A percentile compares a stretch with the other conserved stretches of the same genome.
Evolutionary conservation across 1,140 invertebrate species (phyloP).

Genomic region (Popillia japonica): DNA sequence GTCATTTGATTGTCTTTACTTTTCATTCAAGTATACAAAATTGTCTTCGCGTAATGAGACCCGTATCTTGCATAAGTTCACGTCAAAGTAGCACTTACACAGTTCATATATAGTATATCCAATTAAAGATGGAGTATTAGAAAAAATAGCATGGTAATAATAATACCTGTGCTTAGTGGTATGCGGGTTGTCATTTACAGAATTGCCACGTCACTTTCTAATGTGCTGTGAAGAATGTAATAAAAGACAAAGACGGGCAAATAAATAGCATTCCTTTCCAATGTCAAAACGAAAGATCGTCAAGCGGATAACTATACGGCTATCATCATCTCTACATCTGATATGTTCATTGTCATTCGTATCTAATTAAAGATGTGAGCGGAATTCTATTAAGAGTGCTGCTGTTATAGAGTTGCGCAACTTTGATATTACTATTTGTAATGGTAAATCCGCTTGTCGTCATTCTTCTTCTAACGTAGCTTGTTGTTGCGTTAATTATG

Average conservation of each 20-base stretch:
- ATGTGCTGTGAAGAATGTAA: background rate
- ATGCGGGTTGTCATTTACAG: background rate
- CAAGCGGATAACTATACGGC: background rate
- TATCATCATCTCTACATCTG: background rate
- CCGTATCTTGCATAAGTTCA: too few relatives aligned
- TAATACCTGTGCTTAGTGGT: background rate
- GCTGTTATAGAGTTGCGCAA: background rate
- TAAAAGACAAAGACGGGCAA: background rate
- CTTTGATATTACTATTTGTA: conserved; percentile 6
- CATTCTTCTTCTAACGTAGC: background rate
- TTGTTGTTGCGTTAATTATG: background rate
- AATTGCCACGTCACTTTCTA: background rate
- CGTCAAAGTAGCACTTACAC: too few relatives aligned
- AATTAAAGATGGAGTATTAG: background rate
- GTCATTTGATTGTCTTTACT: too few relatives aligned
- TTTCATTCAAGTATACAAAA: too few relatives aligned
- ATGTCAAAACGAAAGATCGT: background rate
- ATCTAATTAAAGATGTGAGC: background rate
- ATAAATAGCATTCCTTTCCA: background rate
- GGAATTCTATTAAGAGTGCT: background rate
- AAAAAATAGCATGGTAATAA: background rate
- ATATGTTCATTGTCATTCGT: conserved; percentile 12
- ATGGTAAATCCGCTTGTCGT: background rate
- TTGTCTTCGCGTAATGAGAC: too few relatives aligned
- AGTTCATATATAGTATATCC: too few relatives aligned